A percentile compares a stretch with the other conserved stretches of the same genome.
phyloP scores from a whole-genome alignment of 1,140 invertebrate genomes.

The Pteromalus puparum region DNA sequence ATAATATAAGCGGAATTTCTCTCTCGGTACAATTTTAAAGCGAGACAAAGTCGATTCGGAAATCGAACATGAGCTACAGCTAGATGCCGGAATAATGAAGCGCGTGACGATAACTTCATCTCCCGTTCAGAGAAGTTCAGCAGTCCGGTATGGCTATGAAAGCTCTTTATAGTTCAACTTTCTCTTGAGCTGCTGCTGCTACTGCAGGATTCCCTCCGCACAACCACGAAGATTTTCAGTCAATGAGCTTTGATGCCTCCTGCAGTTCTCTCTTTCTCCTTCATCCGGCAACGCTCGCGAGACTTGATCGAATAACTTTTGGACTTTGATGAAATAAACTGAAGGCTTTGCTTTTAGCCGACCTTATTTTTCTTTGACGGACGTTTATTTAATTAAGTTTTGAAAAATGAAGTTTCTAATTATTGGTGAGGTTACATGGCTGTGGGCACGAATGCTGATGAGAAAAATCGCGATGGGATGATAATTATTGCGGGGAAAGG shows the following conservation, averaged over 20 bases:
- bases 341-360: background rate
- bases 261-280: background rate
- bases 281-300: background rate
- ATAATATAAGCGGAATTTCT: background rate
- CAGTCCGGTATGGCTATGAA: constrained; percentile 10
- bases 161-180: constrained; percentile 31
- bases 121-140: background rate
- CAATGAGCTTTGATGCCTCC: constrained; percentile 4
- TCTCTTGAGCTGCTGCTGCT: background rate
- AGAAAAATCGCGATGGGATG: background rate
- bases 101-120: constrained; percentile 11
- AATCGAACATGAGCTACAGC: background rate
- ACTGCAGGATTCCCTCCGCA: background rate
- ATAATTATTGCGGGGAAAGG: background rate
- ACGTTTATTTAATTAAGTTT: background rate
- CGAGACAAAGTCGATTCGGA: background rate
- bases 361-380: background rate
- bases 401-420: background rate
- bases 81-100: background rate
- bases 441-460: background rate
- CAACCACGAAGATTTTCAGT: background rate
- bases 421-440: background rate
- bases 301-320: constrained; percentile 29
- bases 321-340: constrained; percentile 26
- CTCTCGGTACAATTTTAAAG: background rate